Evolutionary conservation across 2,888 invertebrate genomes (phyloP).

Genomic region (Caenorhabditis virilis): DNA sequence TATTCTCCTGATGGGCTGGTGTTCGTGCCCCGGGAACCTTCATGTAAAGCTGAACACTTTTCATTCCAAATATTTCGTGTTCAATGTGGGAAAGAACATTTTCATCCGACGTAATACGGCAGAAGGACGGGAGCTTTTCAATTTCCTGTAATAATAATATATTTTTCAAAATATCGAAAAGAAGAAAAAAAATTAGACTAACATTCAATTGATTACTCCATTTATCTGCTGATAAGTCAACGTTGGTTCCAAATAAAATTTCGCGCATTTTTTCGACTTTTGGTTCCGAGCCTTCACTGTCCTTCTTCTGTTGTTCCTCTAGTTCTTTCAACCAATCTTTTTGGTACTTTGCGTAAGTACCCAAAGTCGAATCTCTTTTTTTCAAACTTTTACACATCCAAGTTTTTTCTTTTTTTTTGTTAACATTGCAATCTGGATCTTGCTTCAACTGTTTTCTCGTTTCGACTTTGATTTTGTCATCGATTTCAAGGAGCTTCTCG

Average conservation of each 20-base stretch:
- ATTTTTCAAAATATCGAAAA: background rate
- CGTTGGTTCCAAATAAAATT: conserved; percentile 98
- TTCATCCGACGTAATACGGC: conserved; percentile 93
- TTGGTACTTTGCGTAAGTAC: conserved; percentile 41
- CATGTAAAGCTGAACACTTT: conserved; percentile 98
- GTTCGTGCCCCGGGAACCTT: conserved; percentile 75
- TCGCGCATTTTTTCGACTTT: conserved; percentile 75
- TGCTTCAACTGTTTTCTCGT: conserved; percentile 75
- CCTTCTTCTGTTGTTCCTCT: conserved; percentile 13
- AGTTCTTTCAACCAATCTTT: conserved; percentile 5
- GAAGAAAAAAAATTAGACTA: conserved; percentile 3
- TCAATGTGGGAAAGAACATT: conserved; percentile 99
- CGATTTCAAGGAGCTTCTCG: conserved; percentile 93
- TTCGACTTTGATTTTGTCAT: conserved; percentile 75
- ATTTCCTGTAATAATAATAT: conserved; percentile 78
- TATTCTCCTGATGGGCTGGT: conserved; percentile 95
- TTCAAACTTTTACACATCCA: conserved; percentile 92
- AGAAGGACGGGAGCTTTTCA: conserved; percentile 93
- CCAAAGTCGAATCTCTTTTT: conserved; percentile 55
- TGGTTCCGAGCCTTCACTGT: conserved; percentile 66
- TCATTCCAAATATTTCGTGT: conserved; percentile 97
- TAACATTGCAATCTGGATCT: conserved; percentile 96
- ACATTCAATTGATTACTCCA: conserved; percentile 87
- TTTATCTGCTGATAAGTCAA: conserved; percentile 96
- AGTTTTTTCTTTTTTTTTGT: conserved; percentile 76